A percentile compares a stretch with the other conserved stretches of the same genome.
These are phyloP conservation scores for Rallus limicola DNA, from an alignment of 2,113 vertebrate species.

Conservation along the genomic window DNA sequence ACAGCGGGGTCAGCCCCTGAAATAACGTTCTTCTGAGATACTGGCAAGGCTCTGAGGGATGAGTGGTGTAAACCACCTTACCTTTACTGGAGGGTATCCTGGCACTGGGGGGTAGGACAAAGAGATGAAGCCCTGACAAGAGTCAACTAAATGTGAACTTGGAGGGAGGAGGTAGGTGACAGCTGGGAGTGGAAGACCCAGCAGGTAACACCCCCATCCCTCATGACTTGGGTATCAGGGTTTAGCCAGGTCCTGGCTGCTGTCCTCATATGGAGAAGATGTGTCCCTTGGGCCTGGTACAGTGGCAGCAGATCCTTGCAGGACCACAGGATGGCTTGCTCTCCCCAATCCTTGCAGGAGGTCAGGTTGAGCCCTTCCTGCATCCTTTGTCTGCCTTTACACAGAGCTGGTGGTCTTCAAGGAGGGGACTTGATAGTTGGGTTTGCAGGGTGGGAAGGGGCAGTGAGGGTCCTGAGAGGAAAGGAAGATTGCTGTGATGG, in stretches of 20 bases:
- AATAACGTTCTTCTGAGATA: background rate
- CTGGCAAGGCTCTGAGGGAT: background rate
- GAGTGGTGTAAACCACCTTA: background rate
- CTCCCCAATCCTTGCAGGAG: background rate
- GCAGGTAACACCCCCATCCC: background rate
- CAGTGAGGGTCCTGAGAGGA: background rate
- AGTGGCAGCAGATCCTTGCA: background rate
- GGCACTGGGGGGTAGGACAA: too few species aligned
- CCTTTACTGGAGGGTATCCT: background rate
- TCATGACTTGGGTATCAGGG: background rate
- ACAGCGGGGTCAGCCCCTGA: background rate
- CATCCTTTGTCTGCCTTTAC: accelerated
- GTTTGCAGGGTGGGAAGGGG: background rate
- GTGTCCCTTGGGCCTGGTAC: background rate
- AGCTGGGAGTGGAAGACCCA: background rate
- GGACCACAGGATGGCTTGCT: background rate
- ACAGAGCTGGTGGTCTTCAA: too few species aligned
- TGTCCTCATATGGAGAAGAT: accelerated
- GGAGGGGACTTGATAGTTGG: background rate
- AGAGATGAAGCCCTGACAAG: background rate
- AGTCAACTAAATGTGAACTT: background rate
- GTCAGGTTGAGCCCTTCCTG: background rate
- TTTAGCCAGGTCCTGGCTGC: background rate
- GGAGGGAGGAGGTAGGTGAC: background rate
- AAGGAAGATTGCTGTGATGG: background rate